These are phyloP conservation scores for Cavia porcellus DNA, from an alignment of 2,113 vertebrate species.

Conservation along the genomic window DNA sequence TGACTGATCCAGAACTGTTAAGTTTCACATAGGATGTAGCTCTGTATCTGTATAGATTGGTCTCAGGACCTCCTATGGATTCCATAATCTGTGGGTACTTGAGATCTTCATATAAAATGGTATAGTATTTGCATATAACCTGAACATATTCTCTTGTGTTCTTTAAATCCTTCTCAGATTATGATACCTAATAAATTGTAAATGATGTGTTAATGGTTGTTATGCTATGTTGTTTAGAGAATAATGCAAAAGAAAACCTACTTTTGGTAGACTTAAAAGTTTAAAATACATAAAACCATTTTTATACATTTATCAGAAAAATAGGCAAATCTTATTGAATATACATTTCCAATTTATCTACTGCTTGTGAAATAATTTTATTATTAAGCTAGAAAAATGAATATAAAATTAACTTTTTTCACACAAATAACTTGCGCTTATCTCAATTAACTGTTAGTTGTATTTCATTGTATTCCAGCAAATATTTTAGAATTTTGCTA, in stretches of 20 bases:
- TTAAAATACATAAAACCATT: constrained; percentile 17
- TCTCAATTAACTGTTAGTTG: neutral
- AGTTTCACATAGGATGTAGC: neutral
- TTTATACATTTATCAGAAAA: neutral
- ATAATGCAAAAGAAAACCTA: neutral
- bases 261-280: constrained; percentile 37
- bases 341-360: constrained; percentile 7
- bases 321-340: constrained; percentile 12
- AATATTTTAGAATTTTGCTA: neutral
- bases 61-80: accelerated
- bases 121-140: neutral
- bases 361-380: constrained; percentile 20
- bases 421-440: neutral
- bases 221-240: neutral
- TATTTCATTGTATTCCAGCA: neutral
- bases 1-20: neutral
- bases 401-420: neutral
- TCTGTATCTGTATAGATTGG: neutral
- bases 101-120: neutral
- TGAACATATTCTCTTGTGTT: neutral
- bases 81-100: neutral
- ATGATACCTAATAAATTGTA: neutral
- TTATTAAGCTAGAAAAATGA: neutral
- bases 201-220: neutral
- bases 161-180: neutral